phyloP scores from a whole-genome alignment of 2,888 invertebrate species.

The Orchesellides sinensis region DNA sequence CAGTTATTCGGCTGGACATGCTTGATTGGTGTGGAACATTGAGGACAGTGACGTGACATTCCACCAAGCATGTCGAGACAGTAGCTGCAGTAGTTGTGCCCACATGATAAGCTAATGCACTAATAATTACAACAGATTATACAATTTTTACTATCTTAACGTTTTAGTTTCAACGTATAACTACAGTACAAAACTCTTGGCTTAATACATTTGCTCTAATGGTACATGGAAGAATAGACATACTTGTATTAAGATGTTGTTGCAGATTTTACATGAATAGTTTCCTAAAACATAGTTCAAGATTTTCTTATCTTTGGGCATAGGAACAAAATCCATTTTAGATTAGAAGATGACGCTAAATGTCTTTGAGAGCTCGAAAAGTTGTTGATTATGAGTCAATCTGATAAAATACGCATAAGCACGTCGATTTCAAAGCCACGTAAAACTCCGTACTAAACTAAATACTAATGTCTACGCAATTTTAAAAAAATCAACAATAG shows the following conservation, averaged over 20 bases:
- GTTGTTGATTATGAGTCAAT: too few relatives aligned
- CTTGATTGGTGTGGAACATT: slow-evolving; percentile 26
- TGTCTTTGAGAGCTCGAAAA: not conserved
- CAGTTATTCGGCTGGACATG: not conserved
- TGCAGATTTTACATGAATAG: slow-evolving; percentile 53
- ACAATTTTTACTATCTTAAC: too few relatives aligned
- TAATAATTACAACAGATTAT: too few relatives aligned
- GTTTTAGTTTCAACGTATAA: too few relatives aligned
- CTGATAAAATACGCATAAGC: too few relatives aligned
- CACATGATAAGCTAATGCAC: slow-evolving; percentile 42
- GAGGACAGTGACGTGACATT: slow-evolving; percentile 24
- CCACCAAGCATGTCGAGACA: slow-evolving; percentile 50
- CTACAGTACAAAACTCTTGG: too few relatives aligned
- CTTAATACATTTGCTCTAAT: too few relatives aligned
- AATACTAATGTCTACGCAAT: not conserved
- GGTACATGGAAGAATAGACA: too few relatives aligned
- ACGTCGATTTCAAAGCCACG: too few relatives aligned
- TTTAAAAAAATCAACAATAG: not conserved
- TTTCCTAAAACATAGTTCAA: slow-evolving; percentile 37
- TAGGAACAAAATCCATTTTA: not conserved
- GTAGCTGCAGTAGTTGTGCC: slow-evolving; percentile 50
- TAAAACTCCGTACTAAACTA: not conserved
- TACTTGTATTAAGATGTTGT: slow-evolving; percentile 48
- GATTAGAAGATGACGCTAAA: not conserved
- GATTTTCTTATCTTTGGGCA: slow-evolving; percentile 37